These are phyloP conservation scores for Rhinella marina DNA, from an alignment of 2,797 vertebrate genomes.

Conservation along the genomic window DNA sequence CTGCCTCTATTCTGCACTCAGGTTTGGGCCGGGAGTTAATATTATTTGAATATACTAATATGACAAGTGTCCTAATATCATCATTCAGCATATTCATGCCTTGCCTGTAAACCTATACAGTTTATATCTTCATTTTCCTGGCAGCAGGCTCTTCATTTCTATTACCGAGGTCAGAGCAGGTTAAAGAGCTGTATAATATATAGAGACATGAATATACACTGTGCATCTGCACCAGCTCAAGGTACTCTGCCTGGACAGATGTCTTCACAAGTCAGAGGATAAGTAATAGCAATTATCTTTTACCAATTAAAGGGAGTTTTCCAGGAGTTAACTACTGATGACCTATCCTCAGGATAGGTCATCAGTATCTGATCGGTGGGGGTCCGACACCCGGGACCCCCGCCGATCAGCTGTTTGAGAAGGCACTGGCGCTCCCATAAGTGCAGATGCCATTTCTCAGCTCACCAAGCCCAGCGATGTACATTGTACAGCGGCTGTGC, in stretches of 20 bases:
- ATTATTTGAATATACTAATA: constrained; percentile 24
- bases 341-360: too few species aligned
- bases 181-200: constrained; percentile 2
- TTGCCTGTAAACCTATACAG: constrained; percentile 4
- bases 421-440: too few species aligned
- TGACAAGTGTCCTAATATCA: not conserved
- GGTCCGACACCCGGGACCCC: too few species aligned
- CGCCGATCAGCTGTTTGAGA: too few species aligned
- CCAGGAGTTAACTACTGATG: too few species aligned
- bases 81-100: not conserved
- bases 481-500: too few species aligned
- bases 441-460: too few species aligned
- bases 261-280: not conserved
- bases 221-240: not conserved
- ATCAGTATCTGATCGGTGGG: too few species aligned
- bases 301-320: too few species aligned
- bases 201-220: not conserved
- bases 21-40: not conserved
- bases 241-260: not conserved
- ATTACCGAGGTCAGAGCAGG: not conserved
- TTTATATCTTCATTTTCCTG: constrained; percentile 9
- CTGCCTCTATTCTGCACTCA: not conserved
- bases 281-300: not conserved
- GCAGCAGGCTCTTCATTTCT: not conserved
- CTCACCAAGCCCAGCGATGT: too few species aligned